Evolutionary conservation across 2,113 vertebrate species (phyloP), one percentile per base, ranked within the genome.

Genomic region (Lagenorhynchus albirostris): DNA sequence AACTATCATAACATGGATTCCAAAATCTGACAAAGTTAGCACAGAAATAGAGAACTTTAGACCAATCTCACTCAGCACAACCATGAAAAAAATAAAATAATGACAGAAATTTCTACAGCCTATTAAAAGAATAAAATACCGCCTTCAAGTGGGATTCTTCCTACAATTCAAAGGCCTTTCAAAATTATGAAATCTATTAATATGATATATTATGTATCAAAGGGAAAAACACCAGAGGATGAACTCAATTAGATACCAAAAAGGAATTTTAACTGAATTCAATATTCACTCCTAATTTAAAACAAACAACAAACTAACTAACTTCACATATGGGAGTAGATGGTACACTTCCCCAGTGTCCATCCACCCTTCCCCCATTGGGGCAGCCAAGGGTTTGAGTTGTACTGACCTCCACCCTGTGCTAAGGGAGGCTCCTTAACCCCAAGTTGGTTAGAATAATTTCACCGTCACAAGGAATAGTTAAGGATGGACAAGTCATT

Each of bases 41-140:
- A 91, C 79, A 92, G 50, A 97, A 91, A 71, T 81, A 83, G 86
- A 96, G 94, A 97, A 95, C 21, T 50, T 92, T 60, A 71, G 92
- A 65, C 68, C 67, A 86, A 60, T 77, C 71, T 92, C 92, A 79
- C 71, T 60, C 80, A 88, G 25, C 41, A 53, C 26, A 73, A 93
- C 18, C 55, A n/a, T 33, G 41, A 82, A 38, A 70, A 95, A 68
- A 95, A 63, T 80, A 36, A 89, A 96, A 77, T 53, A 73, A 67
- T 73, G 38, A 55, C 15, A 65, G 87, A 93, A 44, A 76, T 71
- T 87, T 91, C 63, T 12, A 62, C 5, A 70, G 36, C 38, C 58
- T 60, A 29, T 67, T 50, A 53, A 92, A 95, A 60, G 38, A 95
- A 67, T 55, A 82, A 89, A 85, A 92, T 29, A 47, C 23, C 4